A percentile compares a stretch with the other conserved stretches of the same genome.
Conservation (phyloP, 2,888 invertebrate species). For the Caenorhabditis sp. region DNA sequence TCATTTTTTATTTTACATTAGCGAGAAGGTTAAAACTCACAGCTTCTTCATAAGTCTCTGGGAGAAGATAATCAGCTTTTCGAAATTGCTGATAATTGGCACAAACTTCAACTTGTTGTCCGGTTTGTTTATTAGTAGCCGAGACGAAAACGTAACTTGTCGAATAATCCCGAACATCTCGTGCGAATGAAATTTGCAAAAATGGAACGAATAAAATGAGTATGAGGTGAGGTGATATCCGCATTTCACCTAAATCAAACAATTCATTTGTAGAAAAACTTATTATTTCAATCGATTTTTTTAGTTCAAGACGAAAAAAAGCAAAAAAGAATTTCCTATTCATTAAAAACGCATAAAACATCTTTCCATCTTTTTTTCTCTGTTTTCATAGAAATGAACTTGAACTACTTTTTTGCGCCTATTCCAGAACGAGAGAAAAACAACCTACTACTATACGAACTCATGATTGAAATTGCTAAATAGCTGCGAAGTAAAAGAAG, state of each 20-base stretch:
- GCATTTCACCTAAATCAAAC: background rate
- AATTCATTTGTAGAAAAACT: background rate
- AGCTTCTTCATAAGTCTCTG: constrained; percentile 1
- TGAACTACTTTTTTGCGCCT: background rate
- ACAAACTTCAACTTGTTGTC: constrained; percentile 40
- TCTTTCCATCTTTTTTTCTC: background rate
- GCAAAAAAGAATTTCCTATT: no score
- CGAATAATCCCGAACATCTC: background rate
- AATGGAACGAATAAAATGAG: background rate
- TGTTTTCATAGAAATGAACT: background rate
- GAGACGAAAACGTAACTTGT: constrained; percentile 40
- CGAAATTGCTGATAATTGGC: constrained; percentile 65
- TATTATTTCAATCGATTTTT: constrained; percentile 2
- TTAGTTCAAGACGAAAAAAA: background rate
- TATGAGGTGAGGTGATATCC: background rate
- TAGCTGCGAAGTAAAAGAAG: constrained; percentile 6
- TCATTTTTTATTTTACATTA: no score
- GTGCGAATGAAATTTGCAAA: background rate
- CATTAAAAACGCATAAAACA: background rate
- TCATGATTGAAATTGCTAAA: background rate
- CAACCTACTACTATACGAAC: background rate
- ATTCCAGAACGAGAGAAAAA: background rate
- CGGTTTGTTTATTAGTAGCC: constrained; percentile 24
- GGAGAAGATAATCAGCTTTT: background rate
- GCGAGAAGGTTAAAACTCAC: no score